These are phyloP conservation scores for Lithobates sylvaticus DNA, from an alignment of 2,797 vertebrate species.

Conservation along the genomic window DNA sequence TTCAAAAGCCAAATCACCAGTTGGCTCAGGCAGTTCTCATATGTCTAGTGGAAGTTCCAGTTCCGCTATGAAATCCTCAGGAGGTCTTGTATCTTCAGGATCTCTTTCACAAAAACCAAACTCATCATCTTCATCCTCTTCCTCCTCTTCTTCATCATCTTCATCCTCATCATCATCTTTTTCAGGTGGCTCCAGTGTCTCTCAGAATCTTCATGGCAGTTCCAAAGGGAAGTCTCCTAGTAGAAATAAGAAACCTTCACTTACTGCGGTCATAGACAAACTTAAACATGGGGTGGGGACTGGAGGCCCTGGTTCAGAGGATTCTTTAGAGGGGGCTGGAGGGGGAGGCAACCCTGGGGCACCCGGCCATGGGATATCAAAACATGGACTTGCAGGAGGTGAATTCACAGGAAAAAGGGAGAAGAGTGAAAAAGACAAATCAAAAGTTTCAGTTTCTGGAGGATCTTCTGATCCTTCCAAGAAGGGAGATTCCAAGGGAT, in stretches of 20 bases:
- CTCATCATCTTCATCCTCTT: slow-evolving; percentile 80
- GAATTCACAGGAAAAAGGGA: slow-evolving; percentile 92
- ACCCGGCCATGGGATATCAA: slow-evolving; percentile 84
- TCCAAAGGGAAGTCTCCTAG: slow-evolving; percentile 98
- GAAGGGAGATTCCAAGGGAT: slow-evolving; percentile 87
- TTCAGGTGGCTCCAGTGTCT: slow-evolving; percentile 66
- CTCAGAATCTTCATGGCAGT: slow-evolving; percentile 91
- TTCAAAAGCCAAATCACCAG: slow-evolving; percentile 97
- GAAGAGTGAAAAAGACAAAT: slow-evolving; percentile 95
- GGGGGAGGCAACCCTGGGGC: slow-evolving; percentile 78
- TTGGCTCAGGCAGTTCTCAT: slow-evolving; percentile 88
- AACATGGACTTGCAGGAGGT: slow-evolving; percentile 86
- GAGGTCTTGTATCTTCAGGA: slow-evolving; percentile 85
- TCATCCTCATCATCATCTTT: slow-evolving; percentile 80
- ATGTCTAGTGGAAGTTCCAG: slow-evolving; percentile 82
- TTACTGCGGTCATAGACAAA: slow-evolving; percentile 98
- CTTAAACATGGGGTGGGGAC: slow-evolving; percentile 96
- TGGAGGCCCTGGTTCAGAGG: slow-evolving; percentile 88
- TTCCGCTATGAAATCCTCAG: slow-evolving; percentile 88
- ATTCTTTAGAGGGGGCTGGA: slow-evolving; percentile 85
- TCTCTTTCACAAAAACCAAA: slow-evolving; percentile 80
- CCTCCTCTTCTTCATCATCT: slow-evolving; percentile 79
- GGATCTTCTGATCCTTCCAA: slow-evolving; percentile 87
- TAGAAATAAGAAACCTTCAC: slow-evolving; percentile 97
- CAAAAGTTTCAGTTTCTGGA: slow-evolving; percentile 88